Evolutionary conservation across 1,140 invertebrate genomes (phyloP).

Genomic region (Scylla paramamosain): DNA sequence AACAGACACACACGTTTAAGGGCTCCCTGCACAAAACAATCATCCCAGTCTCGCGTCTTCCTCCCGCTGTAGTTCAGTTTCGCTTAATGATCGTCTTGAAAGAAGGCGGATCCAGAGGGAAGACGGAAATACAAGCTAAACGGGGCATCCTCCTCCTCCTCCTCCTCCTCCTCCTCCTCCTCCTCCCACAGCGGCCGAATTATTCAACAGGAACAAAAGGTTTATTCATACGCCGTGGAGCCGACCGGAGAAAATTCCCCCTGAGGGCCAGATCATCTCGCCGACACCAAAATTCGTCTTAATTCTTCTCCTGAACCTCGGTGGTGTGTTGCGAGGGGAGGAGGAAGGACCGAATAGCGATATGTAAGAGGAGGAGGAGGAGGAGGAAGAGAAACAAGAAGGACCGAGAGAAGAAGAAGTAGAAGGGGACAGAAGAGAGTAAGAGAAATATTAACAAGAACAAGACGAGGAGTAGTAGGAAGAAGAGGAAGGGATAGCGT

Average conservation of each 20-base stretch:
- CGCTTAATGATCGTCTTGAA: too few relatives aligned
- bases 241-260: conserved; percentile 55
- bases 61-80: too few relatives aligned
- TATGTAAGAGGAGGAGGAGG: background rate
- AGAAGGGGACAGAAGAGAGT: background rate
- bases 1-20: too few relatives aligned
- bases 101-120: too few relatives aligned
- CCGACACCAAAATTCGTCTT: conserved; percentile 68
- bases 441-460: background rate
- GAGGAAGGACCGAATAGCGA: background rate
- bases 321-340: background rate
- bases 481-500: background rate
- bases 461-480: background rate
- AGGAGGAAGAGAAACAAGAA: background rate
- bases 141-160: too few relatives aligned
- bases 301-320: conserved; percentile 59
- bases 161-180: background rate
- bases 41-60: too few relatives aligned
- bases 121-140: too few relatives aligned
- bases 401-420: background rate
- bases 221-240: conserved; percentile 59
- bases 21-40: too few relatives aligned
- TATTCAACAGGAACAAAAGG: conserved; percentile 60
- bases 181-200: conserved; percentile 45
- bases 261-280: conserved; percentile 55